Evolutionary conservation across 2,888 invertebrate genomes (phyloP).

Genomic region (Polylopha cassiicola): DNA sequence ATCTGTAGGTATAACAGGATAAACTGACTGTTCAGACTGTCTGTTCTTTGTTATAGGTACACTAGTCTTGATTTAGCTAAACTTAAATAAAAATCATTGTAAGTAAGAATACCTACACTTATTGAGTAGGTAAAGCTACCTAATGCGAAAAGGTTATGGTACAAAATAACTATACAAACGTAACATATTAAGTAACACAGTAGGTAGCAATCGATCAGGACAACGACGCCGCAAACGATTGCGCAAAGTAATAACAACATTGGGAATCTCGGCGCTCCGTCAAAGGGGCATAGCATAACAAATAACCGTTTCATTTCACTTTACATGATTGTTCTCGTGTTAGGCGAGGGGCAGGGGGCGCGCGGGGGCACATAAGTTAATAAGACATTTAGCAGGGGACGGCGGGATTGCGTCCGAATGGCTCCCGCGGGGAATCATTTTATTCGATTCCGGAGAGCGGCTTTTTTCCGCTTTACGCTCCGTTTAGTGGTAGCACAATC

Average conservation of each 20-base stretch:
- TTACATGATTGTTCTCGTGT: conserved; percentile 77
- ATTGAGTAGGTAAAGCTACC: too few species aligned
- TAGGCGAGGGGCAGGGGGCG: conserved; percentile 42
- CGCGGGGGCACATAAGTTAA: conserved; percentile 69
- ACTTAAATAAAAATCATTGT: too few species aligned
- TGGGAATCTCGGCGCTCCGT: conserved; percentile 53
- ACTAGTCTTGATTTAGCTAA: too few species aligned
- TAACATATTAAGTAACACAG: too few species aligned
- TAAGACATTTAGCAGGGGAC: conserved; percentile 77
- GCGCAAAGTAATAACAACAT: conserved; percentile 58
- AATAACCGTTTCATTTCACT: conserved; percentile 78
- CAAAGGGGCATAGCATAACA: conserved; percentile 72
- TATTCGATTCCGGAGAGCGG: conserved; percentile 81
- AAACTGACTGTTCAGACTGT: too few species aligned
- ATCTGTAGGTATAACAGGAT: too few species aligned
- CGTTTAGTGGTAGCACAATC: conserved; percentile 66
- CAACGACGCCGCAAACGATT: conserved; percentile 53
- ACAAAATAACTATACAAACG: too few species aligned
- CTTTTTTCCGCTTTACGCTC: conserved; percentile 74
- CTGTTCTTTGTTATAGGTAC: too few species aligned
- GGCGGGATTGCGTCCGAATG: conserved; percentile 81
- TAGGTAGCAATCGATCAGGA: conserved; percentile 29
- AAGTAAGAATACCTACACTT: too few species aligned
- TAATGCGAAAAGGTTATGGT: too few species aligned
- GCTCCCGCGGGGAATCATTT: conserved; percentile 85